phyloP scores from a whole-genome alignment of 2,113 vertebrate genomes.

The Lethenteron camtschaticum region DNA sequence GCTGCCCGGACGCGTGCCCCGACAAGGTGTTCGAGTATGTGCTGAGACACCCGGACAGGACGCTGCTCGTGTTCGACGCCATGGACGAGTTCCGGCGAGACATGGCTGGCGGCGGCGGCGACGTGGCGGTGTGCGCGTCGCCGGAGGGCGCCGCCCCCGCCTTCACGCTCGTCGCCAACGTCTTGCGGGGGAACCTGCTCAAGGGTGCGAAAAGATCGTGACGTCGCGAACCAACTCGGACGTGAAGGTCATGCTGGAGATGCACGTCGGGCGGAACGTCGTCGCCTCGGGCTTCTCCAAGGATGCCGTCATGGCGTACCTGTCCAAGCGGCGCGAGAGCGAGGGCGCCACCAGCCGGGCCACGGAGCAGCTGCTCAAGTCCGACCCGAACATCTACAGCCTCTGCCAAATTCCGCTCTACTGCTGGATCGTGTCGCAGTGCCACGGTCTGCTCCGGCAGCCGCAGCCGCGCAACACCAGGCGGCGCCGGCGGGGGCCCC shows the following conservation, averaged over 20 bases:
- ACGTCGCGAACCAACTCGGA: conserved; percentile 33
- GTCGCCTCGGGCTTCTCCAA: conserved; percentile 39
- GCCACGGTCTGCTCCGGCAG: conserved; percentile 19
- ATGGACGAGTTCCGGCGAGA: conserved; percentile 45
- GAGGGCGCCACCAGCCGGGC: conserved; percentile 22
- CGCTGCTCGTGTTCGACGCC: conserved; percentile 51
- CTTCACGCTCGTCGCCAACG: conserved; percentile 33
- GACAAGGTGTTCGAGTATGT: conserved; percentile 41
- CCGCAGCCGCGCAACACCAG: background rate
- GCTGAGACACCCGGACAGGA: conserved; percentile 30
- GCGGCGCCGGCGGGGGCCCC: conserved; percentile 26
- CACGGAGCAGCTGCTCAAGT: conserved; percentile 23
- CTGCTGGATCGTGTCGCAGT: conserved; percentile 53
- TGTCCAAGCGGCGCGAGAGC: conserved; percentile 26
- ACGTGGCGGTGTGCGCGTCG: conserved; percentile 27
- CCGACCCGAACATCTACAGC: conserved; percentile 30
- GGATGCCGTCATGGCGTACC: conserved; percentile 28
- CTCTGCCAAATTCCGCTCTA: conserved; percentile 51
- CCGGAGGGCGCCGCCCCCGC: conserved; percentile 28
- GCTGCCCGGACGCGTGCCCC: conserved; percentile 37
- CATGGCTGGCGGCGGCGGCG: conserved; percentile 24
- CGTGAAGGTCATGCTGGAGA: conserved; percentile 23
- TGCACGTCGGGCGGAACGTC: conserved; percentile 21
- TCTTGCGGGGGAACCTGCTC: conserved; percentile 47
- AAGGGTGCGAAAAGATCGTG: conserved; percentile 39